Conservation (phyloP, 1,140 invertebrate species). For the Drosophila murphyi region DNA sequence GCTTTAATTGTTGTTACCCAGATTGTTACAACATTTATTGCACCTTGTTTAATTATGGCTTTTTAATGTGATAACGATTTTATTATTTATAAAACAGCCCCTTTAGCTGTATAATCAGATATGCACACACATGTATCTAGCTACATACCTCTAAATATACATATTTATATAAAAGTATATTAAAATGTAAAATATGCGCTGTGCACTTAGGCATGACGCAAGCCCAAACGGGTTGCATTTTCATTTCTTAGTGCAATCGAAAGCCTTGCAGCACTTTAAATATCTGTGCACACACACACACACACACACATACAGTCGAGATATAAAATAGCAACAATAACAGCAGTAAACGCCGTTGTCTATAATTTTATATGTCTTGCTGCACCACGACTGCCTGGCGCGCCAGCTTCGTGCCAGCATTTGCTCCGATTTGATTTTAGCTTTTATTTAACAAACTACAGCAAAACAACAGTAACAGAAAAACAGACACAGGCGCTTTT, state of each 20-base stretch:
- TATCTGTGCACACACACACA: constrained; percentile 56
- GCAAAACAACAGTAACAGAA: constrained; percentile 50
- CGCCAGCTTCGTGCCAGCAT: constrained; percentile 70
- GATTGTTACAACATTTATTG: neutral
- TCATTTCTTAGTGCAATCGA: constrained; percentile 65
- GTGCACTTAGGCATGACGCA: constrained; percentile 80
- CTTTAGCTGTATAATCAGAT: neutral
- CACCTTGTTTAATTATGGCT: neutral
- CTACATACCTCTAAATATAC: constrained; percentile 4
- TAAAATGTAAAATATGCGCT: constrained; percentile 75
- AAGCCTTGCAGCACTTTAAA: constrained; percentile 81
- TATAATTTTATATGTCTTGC: constrained; percentile 81
- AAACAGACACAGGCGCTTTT: constrained; percentile 44
- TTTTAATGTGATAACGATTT: constrained; percentile 5
- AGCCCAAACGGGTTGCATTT: constrained; percentile 54
- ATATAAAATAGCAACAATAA: constrained; percentile 51
- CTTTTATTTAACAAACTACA: constrained; percentile 81
- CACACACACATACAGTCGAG: constrained; percentile 30
- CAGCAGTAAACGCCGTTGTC: constrained; percentile 63
- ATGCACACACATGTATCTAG: constrained; percentile 1
- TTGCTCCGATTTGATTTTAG: constrained; percentile 82
- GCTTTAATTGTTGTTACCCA: neutral
- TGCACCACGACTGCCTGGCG: constrained; percentile 61
- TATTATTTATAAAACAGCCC: constrained; percentile 13
- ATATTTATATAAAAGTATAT: constrained; percentile 44